Conservation (phyloP, 2,888 invertebrate genomes). For the Aphodius granarius region DNA sequence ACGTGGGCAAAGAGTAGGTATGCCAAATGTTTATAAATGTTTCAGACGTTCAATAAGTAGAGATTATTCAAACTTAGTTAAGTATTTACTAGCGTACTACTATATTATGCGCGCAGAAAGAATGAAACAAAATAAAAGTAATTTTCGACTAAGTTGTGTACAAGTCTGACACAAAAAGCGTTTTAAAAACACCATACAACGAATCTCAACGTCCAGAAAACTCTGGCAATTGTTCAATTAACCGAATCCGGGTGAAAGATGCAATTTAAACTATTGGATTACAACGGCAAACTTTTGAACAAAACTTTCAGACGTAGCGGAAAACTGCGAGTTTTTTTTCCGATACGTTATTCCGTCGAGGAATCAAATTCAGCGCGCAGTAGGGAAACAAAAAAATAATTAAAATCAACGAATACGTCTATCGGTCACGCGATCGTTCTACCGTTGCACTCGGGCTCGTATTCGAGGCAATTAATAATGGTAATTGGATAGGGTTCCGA, state of each 20-base stretch:
- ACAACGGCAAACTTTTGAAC: neutral
- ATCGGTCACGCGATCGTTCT: neutral
- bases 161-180: too few species aligned
- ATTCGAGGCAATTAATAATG: neutral
- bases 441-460: neutral
- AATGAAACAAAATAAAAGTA: too few species aligned
- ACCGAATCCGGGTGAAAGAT: neutral
- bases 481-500: neutral
- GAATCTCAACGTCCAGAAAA: neutral
- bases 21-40: neutral
- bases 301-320: neutral
- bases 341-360: neutral
- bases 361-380: neutral
- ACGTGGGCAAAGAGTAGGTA: neutral
- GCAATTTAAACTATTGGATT: neutral
- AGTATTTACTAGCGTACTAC: too few species aligned
- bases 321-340: neutral
- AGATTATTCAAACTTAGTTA: too few species aligned
- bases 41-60: too few species aligned
- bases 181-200: neutral
- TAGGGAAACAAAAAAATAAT: neutral
- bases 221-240: neutral
- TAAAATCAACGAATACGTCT: neutral
- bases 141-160: too few species aligned
- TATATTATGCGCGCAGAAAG: too few species aligned